Percentiles rank a stretch among this genome's conserved stretches.
Conservation (phyloP, 37 sponge, comb jelly and placozoan genomes). For the Diacarnus erythraeanus region DNA sequence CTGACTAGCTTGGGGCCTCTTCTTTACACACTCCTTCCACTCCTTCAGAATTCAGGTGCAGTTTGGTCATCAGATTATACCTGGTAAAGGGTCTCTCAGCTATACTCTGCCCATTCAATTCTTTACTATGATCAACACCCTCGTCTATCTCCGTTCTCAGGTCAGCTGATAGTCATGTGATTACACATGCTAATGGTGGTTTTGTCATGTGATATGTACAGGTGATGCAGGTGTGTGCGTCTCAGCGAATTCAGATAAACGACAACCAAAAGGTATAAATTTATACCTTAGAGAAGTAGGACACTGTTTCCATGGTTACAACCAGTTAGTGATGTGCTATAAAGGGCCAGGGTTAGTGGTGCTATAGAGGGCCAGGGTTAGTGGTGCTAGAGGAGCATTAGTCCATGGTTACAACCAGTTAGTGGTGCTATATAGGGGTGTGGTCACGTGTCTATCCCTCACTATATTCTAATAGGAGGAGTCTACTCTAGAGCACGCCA, state of each 20-base stretch:
- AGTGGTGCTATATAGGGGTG: too few relatives aligned
- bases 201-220: conserved; percentile 6
- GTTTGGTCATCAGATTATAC: neutral
- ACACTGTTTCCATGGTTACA: neutral
- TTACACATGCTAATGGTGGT: neutral
- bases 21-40: too few relatives aligned
- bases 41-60: neutral
- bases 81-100: conserved; percentile 7
- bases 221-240: conserved; percentile 24
- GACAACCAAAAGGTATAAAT: neutral
- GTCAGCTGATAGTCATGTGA: neutral
- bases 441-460: too few relatives aligned
- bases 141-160: conserved; percentile 31
- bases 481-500: neutral
- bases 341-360: too few relatives aligned
- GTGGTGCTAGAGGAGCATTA: too few relatives aligned
- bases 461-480: neutral
- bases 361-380: too few relatives aligned
- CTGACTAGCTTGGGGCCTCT: too few relatives aligned
- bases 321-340: too few relatives aligned
- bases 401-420: too few relatives aligned
- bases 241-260: neutral
- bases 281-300: neutral
- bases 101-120: conserved; percentile 21
- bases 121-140: conserved; percentile 53